A percentile compares a stretch with the other conserved stretches of the same genome.
Evolutionary conservation across 2,113 vertebrate genomes (phyloP).

Genomic region (Connochaetes taurinus): DNA sequence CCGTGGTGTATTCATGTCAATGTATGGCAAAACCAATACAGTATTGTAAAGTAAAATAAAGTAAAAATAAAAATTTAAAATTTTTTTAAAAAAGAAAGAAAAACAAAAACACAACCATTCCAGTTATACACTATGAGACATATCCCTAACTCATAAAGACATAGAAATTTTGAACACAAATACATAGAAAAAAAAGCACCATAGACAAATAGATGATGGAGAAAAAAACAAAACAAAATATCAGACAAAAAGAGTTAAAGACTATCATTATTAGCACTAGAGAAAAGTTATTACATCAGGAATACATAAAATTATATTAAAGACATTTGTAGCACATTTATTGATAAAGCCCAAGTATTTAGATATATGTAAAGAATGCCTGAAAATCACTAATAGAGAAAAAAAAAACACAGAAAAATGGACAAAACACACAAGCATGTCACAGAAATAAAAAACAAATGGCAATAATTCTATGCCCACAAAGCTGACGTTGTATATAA

Average conservation of each 20-base stretch:
- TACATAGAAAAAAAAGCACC: neutral
- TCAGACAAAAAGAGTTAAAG: neutral
- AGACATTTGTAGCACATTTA: neutral
- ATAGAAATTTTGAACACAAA: neutral
- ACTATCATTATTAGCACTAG: neutral
- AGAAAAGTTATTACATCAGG: neutral
- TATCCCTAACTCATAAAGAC: neutral
- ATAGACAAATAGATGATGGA: neutral
- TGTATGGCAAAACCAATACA: too few species aligned
- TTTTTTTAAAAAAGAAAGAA: neutral
- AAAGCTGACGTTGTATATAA: neutral
- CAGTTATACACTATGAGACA: neutral
- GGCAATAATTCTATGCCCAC: neutral
- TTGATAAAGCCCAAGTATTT: neutral
- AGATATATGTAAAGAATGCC: neutral
- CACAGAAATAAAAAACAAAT: neutral
- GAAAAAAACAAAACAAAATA: neutral
- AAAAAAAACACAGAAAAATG: neutral
- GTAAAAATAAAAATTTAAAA: too few species aligned
- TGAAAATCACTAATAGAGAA: neutral
- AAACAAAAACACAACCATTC: neutral
- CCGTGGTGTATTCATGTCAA: too few species aligned
- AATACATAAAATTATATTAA: neutral
- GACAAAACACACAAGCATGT: neutral
- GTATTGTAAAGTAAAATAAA: too few species aligned